Evolutionary conservation across 1,140 invertebrate genomes (phyloP).

Genomic region (Piezodorus guildinii): DNA sequence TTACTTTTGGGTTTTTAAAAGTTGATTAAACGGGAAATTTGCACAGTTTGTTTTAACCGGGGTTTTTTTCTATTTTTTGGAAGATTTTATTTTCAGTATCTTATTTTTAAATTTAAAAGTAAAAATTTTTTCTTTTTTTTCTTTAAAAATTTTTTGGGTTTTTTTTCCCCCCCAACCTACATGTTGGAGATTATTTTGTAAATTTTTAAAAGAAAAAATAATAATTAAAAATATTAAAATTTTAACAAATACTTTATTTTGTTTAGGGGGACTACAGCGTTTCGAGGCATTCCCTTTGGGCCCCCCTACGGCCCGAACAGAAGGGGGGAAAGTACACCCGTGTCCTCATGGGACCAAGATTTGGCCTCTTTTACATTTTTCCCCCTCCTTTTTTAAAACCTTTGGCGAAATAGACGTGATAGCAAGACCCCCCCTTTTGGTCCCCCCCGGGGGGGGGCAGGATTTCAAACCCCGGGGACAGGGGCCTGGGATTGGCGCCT

Average conservation of each 20-base stretch:
- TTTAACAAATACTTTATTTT: conserved; percentile 20
- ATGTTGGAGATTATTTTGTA: too few species aligned
- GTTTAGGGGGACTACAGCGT: conserved; percentile 86
- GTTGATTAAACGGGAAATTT: too few species aligned
- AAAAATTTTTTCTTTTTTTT: too few species aligned
- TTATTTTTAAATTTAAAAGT: too few species aligned
- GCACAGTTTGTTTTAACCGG: too few species aligned
- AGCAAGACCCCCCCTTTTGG: conserved; percentile 69
- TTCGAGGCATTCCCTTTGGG: conserved; percentile 86
- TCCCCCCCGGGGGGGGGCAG: conserved; percentile 52
- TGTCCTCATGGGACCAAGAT: conserved; percentile 79
- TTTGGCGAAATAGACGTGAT: conserved; percentile 59
- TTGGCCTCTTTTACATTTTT: conserved; percentile 56
- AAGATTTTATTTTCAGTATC: too few species aligned
- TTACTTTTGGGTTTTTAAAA: too few species aligned
- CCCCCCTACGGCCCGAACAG: conserved; percentile 54
- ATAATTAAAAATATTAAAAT: too few species aligned
- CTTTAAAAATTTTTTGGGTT: not conserved
- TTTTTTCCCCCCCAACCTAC: not conserved
- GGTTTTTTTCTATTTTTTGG: too few species aligned
- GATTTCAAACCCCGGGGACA: conserved; percentile 82
- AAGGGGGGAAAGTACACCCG: conserved; percentile 75
- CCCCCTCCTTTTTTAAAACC: conserved; percentile 44
- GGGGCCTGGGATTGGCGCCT: conserved; percentile 81
- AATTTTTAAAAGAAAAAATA: too few species aligned